phyloP scores from a whole-genome alignment of 2,888 invertebrate species.

The Hemistola chrysoprasaria region DNA sequence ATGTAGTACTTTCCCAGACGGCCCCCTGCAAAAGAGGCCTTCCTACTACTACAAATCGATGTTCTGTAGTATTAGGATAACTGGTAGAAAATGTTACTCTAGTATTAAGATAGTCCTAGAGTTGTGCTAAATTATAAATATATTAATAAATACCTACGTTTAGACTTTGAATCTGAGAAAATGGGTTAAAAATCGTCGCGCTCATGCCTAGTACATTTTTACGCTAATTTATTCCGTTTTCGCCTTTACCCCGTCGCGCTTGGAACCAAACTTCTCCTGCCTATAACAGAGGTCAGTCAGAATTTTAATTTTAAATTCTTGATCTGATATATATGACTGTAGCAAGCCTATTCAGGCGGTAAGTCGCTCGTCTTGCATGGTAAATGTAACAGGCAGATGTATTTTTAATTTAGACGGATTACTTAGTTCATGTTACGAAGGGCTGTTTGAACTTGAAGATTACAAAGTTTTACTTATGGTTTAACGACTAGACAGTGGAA shows the following conservation, averaged over 20 bases:
- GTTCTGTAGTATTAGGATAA: too few relatives aligned
- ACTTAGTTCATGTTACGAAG: constrained; percentile 1
- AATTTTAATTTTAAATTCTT: constrained; percentile 22
- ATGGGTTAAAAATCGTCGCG: constrained; percentile 1
- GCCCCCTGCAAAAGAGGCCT: too few relatives aligned
- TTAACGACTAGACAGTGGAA: too few relatives aligned
- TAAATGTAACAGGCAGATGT: constrained; percentile 12
- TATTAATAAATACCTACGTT: too few relatives aligned
- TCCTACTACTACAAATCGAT: too few relatives aligned
- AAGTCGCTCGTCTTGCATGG: too few relatives aligned
- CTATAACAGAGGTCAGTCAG: constrained; percentile 12
- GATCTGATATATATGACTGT: constrained; percentile 14
- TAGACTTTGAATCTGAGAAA: too few relatives aligned
- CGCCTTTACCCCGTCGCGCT: constrained; percentile 13
- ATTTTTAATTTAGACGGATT: constrained; percentile 14
- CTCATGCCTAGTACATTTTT: constrained; percentile 4
- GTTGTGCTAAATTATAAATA: too few relatives aligned
- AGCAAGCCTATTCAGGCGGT: constrained; percentile 13
- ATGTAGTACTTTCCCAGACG: too few relatives aligned
- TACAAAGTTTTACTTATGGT: too few relatives aligned
- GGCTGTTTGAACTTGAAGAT: constrained; percentile 7
- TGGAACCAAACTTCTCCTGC: constrained; percentile 20
- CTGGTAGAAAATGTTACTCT: too few relatives aligned
- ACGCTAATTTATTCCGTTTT: constrained; percentile 21
- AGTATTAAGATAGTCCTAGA: too few relatives aligned